These are phyloP conservation scores for Thalassophryne amazonica DNA, from an alignment of 2,797 vertebrate genomes.

Conservation along the genomic window DNA sequence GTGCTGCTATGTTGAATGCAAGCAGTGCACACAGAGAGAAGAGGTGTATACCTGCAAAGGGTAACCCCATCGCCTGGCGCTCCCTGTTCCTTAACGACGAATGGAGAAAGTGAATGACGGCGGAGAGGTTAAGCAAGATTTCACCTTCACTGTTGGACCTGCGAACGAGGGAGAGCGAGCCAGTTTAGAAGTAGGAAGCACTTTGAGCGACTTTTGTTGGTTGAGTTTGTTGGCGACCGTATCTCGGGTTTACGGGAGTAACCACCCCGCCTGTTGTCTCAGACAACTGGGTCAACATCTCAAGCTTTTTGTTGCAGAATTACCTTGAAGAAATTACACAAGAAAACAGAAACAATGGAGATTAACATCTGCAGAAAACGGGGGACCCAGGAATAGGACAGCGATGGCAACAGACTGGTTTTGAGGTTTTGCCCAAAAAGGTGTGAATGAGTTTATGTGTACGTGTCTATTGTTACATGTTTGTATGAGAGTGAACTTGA, in stretches of 20 bases:
- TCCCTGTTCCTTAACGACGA: neutral
- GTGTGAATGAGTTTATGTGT: slow-evolving; percentile 12
- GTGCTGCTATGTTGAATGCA: slow-evolving; percentile 99
- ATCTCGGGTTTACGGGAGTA: slow-evolving; percentile 34
- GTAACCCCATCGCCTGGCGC: slow-evolving; percentile 33
- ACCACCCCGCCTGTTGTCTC: slow-evolving; percentile 32
- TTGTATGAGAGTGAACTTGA: slow-evolving; percentile 16
- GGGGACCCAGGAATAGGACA: slow-evolving; percentile 44
- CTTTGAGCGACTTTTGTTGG: slow-evolving; percentile 74
- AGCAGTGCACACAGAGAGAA: slow-evolving; percentile 96
- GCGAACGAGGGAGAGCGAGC: slow-evolving; percentile 45
- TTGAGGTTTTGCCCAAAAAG: slow-evolving; percentile 48
- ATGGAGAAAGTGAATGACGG: slow-evolving; percentile 32
- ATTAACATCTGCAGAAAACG: slow-evolving; percentile 25
- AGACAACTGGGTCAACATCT: slow-evolving; percentile 68
- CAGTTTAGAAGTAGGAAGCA: slow-evolving; percentile 67
- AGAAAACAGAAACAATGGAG: slow-evolving; percentile 11
- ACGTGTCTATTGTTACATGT: slow-evolving; percentile 15
- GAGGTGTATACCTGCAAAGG: slow-evolving; percentile 98
- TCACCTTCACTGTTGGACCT: slow-evolving; percentile 39
- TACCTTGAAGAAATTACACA: slow-evolving; percentile 48
- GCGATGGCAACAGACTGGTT: slow-evolving; percentile 45
- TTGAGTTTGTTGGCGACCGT: slow-evolving; percentile 32
- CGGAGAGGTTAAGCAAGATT: slow-evolving; percentile 29
- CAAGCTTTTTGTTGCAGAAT: slow-evolving; percentile 54